Conservation (phyloP, 2,113 vertebrate genomes). For the Erythrolamprus reginae region DNA sequence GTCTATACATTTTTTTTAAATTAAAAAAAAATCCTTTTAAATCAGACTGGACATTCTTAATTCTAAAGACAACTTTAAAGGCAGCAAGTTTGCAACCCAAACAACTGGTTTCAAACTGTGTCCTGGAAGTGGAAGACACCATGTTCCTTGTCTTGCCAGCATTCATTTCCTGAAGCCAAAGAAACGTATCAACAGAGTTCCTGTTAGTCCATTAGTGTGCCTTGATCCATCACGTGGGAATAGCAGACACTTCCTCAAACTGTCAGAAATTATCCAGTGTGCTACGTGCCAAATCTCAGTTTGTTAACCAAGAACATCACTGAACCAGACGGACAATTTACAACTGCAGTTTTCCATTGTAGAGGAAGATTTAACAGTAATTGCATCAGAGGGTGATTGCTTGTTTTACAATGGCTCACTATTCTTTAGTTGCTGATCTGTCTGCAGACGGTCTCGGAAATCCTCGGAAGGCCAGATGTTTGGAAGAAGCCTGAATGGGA, state of each 20-base stretch:
- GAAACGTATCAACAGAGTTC: not conserved
- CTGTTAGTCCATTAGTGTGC: not conserved
- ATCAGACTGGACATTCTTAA: no score
- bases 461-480: constrained; percentile 37
- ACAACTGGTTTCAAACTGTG: not conserved
- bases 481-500: constrained; percentile 28
- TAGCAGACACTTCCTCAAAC: not conserved
- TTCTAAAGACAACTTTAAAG: not conserved
- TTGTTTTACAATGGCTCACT: constrained; percentile 34
- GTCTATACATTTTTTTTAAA: no score
- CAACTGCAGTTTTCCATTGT: not conserved
- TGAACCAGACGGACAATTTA: not conserved
- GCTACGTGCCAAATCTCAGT: not conserved
- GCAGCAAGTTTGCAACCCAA: not conserved
- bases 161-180: not conserved
- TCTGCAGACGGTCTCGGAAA: constrained; percentile 25
- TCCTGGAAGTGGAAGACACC: not conserved
- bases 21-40: no score
- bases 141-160: not conserved
- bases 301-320: not conserved
- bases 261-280: not conserved
- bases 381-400: constrained; percentile 3
- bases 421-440: constrained; percentile 38
- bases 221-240: not conserved
- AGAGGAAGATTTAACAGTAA: not conserved